These are phyloP conservation scores for Odontocolon sp. DNA, from an alignment of 2,888 invertebrate species.

Conservation along the genomic window DNA sequence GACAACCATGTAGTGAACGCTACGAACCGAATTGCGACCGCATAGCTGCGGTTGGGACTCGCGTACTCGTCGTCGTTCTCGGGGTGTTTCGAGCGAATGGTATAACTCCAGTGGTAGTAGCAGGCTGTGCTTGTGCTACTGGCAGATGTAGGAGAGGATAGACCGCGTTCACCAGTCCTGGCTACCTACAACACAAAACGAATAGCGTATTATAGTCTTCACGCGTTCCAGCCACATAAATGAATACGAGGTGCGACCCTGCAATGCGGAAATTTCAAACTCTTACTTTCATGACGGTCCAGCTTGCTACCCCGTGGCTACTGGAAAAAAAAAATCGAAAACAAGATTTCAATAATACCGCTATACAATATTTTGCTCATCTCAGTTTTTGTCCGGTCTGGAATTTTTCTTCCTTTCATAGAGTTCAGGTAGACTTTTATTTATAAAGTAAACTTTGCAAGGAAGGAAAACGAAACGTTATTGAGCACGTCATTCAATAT, in stretches of 20 bases:
- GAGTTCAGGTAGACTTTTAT: no score
- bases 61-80: constrained; percentile 16
- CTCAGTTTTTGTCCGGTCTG: no score
- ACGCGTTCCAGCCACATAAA: not conserved
- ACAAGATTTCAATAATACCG: no score
- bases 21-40: constrained; percentile 65
- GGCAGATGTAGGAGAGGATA: constrained; percentile 1
- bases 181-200: constrained; percentile 18
- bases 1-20: constrained; percentile 57
- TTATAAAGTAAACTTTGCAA: no score
- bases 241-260: constrained; percentile 1
- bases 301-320: not conserved
- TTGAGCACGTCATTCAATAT: not conserved
- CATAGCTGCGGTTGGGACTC: constrained; percentile 59
- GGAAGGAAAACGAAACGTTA: no score
- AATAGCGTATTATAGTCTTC: constrained; percentile 24
- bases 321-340: not conserved
- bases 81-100: not conserved
- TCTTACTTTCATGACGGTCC: not conserved
- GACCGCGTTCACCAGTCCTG: constrained; percentile 12
- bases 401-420: no score
- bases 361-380: no score
- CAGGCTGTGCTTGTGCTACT: constrained; percentile 8
- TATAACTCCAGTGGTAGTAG: not conserved
- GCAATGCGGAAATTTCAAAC: constrained; percentile 13